phyloP scores from a whole-genome alignment of 92 coral and sea anemone genomes.

The Zoanthus sociatus region DNA sequence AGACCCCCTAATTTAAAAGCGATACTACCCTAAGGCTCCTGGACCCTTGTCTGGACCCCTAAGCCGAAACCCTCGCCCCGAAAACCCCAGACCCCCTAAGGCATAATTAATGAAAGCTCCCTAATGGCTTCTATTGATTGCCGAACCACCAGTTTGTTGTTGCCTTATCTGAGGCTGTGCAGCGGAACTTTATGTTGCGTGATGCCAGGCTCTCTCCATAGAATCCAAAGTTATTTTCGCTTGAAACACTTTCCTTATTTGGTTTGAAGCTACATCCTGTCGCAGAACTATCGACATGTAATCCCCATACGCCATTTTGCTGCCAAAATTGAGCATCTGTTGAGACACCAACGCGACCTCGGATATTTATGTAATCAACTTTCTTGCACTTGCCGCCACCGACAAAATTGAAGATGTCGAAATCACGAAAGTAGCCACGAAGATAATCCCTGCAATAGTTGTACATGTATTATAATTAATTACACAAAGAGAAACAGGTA shows the following conservation, averaged over 20 bases:
- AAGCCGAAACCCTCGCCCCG: too few species aligned
- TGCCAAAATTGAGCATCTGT: neutral
- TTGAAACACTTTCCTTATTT: neutral
- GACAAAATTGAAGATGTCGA: neutral
- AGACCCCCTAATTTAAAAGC: too few species aligned
- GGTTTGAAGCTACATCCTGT: constrained; percentile 2
- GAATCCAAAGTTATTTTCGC: constrained; percentile 16
- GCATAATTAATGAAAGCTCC: too few species aligned
- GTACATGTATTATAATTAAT: too few species aligned
- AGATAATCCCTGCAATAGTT: neutral
- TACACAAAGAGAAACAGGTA: too few species aligned
- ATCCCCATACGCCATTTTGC: neutral
- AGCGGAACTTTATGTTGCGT: neutral
- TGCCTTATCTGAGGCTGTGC: neutral
- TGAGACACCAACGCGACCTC: neutral
- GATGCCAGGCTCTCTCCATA: neutral
- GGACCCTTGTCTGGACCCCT: too few species aligned
- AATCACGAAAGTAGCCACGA: neutral
- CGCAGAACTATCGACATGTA: neutral
- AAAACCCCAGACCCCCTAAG: too few species aligned
- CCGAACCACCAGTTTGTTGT: constrained; percentile 27
- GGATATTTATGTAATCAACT: constrained; percentile 1
- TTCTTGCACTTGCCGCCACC: neutral
- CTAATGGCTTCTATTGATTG: neutral
- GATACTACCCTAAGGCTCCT: too few species aligned